Evolutionary conservation across 2,797 vertebrate species (phyloP).

Genomic region (Decapterus maruadsi): DNA sequence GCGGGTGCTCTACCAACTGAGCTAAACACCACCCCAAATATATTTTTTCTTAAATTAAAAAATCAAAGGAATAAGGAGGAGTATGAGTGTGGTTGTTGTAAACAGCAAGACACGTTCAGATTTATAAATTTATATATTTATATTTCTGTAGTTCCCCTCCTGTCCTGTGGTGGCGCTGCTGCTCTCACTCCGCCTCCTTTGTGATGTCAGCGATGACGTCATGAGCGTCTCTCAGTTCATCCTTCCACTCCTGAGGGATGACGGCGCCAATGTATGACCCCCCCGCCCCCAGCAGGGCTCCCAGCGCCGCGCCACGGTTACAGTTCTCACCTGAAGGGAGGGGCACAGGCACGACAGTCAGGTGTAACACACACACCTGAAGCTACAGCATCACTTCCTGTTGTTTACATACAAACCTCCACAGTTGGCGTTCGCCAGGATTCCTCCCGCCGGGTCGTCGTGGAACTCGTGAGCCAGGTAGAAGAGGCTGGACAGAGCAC

Average conservation of each 20-base stretch:
- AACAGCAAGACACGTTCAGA: conserved; percentile 18
- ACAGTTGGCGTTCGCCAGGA: conserved; percentile 83
- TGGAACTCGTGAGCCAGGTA: conserved; percentile 79
- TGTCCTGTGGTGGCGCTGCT: not conserved
- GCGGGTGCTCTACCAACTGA: too few relatives aligned
- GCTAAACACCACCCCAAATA: too few relatives aligned
- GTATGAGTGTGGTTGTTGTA: not conserved
- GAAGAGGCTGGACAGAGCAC: conserved; percentile 79
- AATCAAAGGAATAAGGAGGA: too few relatives aligned
- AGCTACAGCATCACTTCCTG: too few relatives aligned
- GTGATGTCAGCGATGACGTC: conserved; percentile 59
- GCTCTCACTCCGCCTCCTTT: conserved; percentile 30
- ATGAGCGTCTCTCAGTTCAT: conserved; percentile 59
- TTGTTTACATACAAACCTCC: conserved; percentile 65
- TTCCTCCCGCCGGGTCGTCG: conserved; percentile 68
- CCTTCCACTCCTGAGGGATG: conserved; percentile 75
- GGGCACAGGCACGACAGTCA: not conserved
- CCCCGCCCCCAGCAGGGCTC: conserved; percentile 76
- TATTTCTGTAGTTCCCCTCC: conserved; percentile 9
- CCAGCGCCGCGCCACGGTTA: conserved; percentile 78
- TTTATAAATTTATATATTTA: too few relatives aligned
- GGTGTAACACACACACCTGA: not conserved
- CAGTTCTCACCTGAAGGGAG: conserved; percentile 80
- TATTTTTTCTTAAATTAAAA: too few relatives aligned
- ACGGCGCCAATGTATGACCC: conserved; percentile 13